Base-by-base conservation (phyloP, 2,113 vertebrate species). In the Neodon shergylaensis region DNA sequence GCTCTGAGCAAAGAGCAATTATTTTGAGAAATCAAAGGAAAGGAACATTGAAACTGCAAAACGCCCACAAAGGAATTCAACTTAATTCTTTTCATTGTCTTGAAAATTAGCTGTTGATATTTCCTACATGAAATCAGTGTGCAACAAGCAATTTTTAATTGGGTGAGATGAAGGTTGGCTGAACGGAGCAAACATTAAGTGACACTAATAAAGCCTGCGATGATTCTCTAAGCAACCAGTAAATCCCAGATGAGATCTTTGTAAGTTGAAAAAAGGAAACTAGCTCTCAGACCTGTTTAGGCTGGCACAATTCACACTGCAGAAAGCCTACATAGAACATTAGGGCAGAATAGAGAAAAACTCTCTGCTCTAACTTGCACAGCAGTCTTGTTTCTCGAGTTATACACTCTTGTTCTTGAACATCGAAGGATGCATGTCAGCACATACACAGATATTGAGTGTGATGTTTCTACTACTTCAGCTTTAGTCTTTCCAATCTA, bases 271-370 rank as follows among this genome's bases (percentile, higher is more conserved):
- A 11, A 17, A 54, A 68, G 36, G 44, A 79, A 52, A 19, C 14
- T n/a, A 66, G 33, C 10, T 4, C 2, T 17, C 7, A 65, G 8
- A 1, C 12, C 3, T 22, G 3, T 36, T 4, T 66, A 14, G 22
- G 2, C 2, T 52, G 24, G 5, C 10, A 42, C 3, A 31, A 33
- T 42, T n/a, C 2, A 54, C 28, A 7, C 19, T 44, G 3, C n/a
- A n/a, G 4, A 54, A 7, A 0, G 3, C 2, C 16, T 68, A 70
- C 2, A 54, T n/a, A 28, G 63, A 54, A 17, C 22, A 49, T 28
- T 49, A 66, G 10, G 42, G 22, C 21, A 78, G 33, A 78, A 42
- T 5, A 77, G 31, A 13, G 17, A 8, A 13, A 68, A 81, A 14
- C 36, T 58, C 5, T 79, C 17, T 82, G 24, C 9, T 70, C n/a